Evolutionary conservation across 1,140 invertebrate species (phyloP).

Genomic region (Hetaerina americana): DNA sequence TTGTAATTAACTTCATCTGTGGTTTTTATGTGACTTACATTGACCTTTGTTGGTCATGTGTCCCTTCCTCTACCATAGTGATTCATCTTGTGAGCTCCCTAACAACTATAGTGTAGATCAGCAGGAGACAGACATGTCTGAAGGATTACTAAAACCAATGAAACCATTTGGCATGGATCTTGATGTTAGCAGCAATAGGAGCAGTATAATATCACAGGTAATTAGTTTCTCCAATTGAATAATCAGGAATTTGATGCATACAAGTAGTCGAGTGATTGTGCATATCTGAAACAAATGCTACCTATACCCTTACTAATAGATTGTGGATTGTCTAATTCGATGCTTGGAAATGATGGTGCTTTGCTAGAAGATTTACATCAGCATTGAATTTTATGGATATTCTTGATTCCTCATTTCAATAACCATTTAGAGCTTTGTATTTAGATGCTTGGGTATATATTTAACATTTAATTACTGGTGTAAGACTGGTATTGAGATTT

Average conservation of each 20-base stretch:
- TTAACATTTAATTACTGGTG: too few relatives aligned
- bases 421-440: too few relatives aligned
- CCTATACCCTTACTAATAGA: not conserved
- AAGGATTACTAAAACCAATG: conserved; percentile 22
- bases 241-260: not conserved
- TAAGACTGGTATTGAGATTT: too few relatives aligned
- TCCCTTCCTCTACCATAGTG: conserved; percentile 31
- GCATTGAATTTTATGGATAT: not conserved
- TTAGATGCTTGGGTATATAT: too few relatives aligned
- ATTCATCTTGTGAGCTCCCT: conserved; percentile 32
- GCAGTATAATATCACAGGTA: conserved; percentile 37
- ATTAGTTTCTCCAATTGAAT: not conserved
- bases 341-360: not conserved
- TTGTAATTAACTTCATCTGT: too few relatives aligned
- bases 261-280: not conserved
- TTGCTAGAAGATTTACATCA: not conserved
- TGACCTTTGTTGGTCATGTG: conserved; percentile 25
- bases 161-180: conserved; percentile 40
- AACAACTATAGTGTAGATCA: conserved; percentile 28
- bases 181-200: conserved; percentile 37
- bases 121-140: conserved; percentile 21
- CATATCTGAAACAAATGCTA: not conserved
- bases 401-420: not conserved
- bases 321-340: not conserved
- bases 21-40: conserved; percentile 8